Evolutionary conservation across 2,113 vertebrate genomes (phyloP).

Genomic region (Cromileptes altivelis): DNA sequence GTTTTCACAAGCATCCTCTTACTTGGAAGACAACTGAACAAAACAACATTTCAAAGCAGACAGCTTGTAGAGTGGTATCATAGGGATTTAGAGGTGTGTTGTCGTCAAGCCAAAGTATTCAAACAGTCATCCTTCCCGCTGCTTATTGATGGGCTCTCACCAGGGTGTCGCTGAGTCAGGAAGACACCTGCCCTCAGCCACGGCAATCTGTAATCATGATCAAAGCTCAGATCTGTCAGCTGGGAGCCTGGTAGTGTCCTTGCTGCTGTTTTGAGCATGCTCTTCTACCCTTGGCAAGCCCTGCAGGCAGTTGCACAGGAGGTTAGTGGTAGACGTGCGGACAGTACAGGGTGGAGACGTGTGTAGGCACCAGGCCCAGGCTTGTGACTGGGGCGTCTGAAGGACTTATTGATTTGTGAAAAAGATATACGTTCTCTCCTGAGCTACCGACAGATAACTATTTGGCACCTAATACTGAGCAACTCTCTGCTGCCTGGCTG

Average conservation of each 20-base stretch:
- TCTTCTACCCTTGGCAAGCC: constrained; percentile 37
- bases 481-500: constrained; percentile 6
- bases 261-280: constrained; percentile 47
- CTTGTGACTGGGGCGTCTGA: constrained; percentile 41
- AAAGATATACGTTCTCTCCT: constrained; percentile 51
- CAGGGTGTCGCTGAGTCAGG: constrained; percentile 63
- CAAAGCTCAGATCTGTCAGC: constrained; percentile 71
- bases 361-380: constrained; percentile 21
- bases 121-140: constrained; percentile 43
- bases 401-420: constrained; percentile 68
- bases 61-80: constrained; percentile 26
- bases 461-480: constrained; percentile 44
- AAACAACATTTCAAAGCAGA: constrained; percentile 52
- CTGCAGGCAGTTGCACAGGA: constrained; percentile 43
- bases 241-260: constrained; percentile 52
- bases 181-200: constrained; percentile 70
- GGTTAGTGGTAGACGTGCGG: constrained; percentile 12
- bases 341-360: constrained; percentile 29
- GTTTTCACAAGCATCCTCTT: constrained; percentile 43
- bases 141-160: constrained; percentile 67
- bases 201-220: constrained; percentile 72
- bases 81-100: constrained; percentile 41
- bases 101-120: constrained; percentile 39
- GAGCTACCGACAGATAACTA: constrained; percentile 9
- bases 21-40: constrained; percentile 46